Evolutionary conservation across 2,888 invertebrate genomes (phyloP), one percentile per base, ranked within the genome.

Genomic region (Drosophila atroscutellata): DNA sequence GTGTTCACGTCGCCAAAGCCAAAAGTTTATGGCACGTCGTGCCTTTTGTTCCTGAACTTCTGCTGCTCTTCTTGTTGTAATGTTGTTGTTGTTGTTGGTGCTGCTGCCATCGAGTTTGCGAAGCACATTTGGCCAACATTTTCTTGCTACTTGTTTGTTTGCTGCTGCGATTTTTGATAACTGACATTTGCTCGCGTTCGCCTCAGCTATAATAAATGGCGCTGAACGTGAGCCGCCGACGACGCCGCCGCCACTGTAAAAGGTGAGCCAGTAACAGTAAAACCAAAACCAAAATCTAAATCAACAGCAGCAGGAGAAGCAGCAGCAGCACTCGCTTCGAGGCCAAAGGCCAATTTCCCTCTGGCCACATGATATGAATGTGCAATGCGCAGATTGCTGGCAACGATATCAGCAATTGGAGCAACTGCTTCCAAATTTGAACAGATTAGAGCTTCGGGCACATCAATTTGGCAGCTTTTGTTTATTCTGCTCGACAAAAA

Each of bases 1-100:
- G 59, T 72, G 59, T 66, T 55, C 61, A 52, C 62, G 54, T 42
- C 59, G 42, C 67, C 55, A 64, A 49, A 71, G 81, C 86, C 83
- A 85, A 88, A 90, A 84, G 86, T 84, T 84, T 90, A 90, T 82
- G 89, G 83, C 86, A 70, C 86, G 83, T 85, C 82, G 86, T 70
- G 88, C 64, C 81, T 87, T 81, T 84, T 80, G 76, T 76, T 64
- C 67, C 66, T 30, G 32, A 34, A 67, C 67, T 50, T 28, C n/a
- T 36, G 63, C 45, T 36, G 32, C 26, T 61, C 45, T 20, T 61
- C n/a, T 42, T 20, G 20, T 18, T 18, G 18, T 18, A 37, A 37
- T 37, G 37, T 37, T 37, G 37, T 37, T 60, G 75, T 30, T 62
- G 64, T 15, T 69, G 61, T 60, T 69, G 64, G 1, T 37, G 73